phyloP scores from a whole-genome alignment of 2,113 vertebrate species.

The Emberiza fucata region DNA sequence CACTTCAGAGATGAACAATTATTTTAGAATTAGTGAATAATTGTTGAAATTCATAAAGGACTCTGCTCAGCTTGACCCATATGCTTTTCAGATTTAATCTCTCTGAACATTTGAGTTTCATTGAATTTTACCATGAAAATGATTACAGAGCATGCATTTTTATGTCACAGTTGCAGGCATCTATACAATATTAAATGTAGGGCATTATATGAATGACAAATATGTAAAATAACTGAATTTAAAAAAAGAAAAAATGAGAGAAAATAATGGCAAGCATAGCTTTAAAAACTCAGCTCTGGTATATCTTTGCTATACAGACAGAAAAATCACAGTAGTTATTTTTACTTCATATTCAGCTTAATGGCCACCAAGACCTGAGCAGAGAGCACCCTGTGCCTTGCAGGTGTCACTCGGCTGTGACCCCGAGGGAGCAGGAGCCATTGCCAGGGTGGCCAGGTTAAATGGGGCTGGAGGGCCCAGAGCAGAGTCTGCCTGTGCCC shows the following conservation, averaged over 20 bases:
- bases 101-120: not conserved
- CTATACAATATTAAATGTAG: not conserved
- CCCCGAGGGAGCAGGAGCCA: not conserved
- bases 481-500: not conserved
- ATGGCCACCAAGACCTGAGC: not conserved
- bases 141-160: not conserved
- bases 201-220: not conserved
- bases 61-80: not conserved
- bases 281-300: not conserved
- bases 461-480: not conserved
- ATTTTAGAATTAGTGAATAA: conserved; percentile 24
- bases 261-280: not conserved
- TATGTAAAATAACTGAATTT: not conserved
- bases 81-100: not conserved
- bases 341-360: not conserved
- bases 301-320: not conserved
- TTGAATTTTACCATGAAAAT: not conserved
- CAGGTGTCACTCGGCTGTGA: not conserved
- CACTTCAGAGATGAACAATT: conserved; percentile 3
- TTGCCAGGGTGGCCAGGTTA: not conserved
- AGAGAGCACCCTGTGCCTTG: not conserved
- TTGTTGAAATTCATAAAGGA: conserved; percentile 19
- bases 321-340: not conserved
- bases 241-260: not conserved
- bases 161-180: not conserved